phyloP scores from a whole-genome alignment of 2,797 vertebrate genomes.

The Enoplosus armatus region DNA sequence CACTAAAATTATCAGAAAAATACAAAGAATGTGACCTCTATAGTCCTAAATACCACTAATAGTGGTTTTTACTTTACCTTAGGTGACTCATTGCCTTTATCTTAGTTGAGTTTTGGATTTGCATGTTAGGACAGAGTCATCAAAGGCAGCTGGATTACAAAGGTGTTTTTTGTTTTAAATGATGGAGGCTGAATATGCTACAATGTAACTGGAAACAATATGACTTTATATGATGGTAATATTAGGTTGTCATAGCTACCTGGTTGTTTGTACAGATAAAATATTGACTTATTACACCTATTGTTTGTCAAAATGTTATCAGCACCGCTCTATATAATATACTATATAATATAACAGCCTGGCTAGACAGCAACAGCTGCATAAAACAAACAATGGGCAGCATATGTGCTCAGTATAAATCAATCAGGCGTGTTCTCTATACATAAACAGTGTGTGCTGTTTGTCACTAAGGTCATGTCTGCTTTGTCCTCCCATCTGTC shows the following conservation, averaged over 20 bases:
- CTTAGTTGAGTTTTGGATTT: constrained; percentile 22
- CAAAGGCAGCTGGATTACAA: constrained; percentile 1
- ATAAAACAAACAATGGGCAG: constrained; percentile 13
- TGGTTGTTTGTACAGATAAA: background rate
- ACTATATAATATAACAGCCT: background rate
- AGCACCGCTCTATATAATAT: background rate
- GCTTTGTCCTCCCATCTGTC: constrained; percentile 26
- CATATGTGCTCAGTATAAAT: background rate
- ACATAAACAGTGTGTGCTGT: constrained; percentile 6
- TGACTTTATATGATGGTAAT: background rate
- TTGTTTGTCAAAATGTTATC: background rate
- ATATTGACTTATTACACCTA: background rate
- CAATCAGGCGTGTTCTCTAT: constrained; percentile 13
- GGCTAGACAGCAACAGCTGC: constrained; percentile 12
- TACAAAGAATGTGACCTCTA: background rate
- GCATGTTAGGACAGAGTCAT: constrained; percentile 5
- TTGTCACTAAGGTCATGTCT: constrained; percentile 12
- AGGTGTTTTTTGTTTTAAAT: background rate
- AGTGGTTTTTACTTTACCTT: background rate
- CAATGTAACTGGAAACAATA: background rate
- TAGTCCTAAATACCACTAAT: background rate
- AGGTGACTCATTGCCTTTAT: background rate
- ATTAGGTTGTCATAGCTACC: background rate
- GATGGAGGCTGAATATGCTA: background rate
- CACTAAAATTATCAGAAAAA: background rate